Evolutionary conservation across 53 echinoderm and acorn worm genomes (phyloP).

Genomic region (Hippasteria phrygiana): DNA sequence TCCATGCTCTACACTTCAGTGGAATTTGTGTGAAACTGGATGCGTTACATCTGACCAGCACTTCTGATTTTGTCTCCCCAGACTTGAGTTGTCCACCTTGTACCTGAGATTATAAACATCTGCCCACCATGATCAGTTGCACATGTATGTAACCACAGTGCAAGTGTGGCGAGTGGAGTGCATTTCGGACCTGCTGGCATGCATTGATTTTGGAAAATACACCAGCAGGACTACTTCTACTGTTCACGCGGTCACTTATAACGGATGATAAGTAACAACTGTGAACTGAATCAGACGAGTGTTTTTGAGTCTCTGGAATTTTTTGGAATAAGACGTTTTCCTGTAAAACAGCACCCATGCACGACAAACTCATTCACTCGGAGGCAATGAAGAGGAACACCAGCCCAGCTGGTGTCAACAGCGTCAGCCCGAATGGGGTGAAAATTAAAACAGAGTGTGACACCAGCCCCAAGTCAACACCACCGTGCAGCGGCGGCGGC

Average conservation of each 20-base stretch:
- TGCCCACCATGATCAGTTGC: slow-evolving; percentile 43
- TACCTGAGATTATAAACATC: slow-evolving; percentile 52
- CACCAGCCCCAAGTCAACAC: slow-evolving; percentile 62
- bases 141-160: slow-evolving; percentile 26
- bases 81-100: slow-evolving; percentile 2
- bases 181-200: not conserved
- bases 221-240: too few species aligned
- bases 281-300: too few species aligned
- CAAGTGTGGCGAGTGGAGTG: too few species aligned
- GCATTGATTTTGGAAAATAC: not conserved
- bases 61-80: not conserved
- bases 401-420: slow-evolving; percentile 69
- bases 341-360: slow-evolving; percentile 55
- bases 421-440: slow-evolving; percentile 66
- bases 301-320: too few species aligned
- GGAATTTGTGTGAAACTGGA: not conserved
- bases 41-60: not conserved
- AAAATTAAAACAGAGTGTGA: slow-evolving; percentile 76
- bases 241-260: too few species aligned
- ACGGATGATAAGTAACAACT: too few species aligned
- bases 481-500: slow-evolving; percentile 5
- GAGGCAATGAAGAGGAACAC: slow-evolving; percentile 79
- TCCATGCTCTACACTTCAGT: not conserved
- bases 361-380: slow-evolving; percentile 57
- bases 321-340: slow-evolving; percentile 19